Evolutionary conservation across 2,797 vertebrate genomes (phyloP), one percentile per base, ranked within the genome.

Genomic region (Helostoma temminkii): DNA sequence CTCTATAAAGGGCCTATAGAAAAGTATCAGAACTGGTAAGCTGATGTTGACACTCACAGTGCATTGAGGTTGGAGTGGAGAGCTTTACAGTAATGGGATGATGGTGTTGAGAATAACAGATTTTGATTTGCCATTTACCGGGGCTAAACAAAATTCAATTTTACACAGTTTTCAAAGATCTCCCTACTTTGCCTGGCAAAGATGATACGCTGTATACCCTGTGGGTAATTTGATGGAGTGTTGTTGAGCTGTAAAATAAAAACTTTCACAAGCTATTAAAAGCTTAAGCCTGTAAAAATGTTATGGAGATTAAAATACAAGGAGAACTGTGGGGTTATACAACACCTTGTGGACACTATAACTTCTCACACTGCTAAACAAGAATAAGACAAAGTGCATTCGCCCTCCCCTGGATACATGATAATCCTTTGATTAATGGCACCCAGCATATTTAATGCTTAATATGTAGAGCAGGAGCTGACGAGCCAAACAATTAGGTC

Each of bases 401-500:
- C 6, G 22, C 68, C 59, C 76, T 75, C 55, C 48, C 43, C 64
- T 43, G 69, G 50, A 81, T 59, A 68, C 71, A 59, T 55, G 76
- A 80, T 88, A 88, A 87, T 84, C 84, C 81, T 85, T 71, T 91
- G 90, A 92, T 92, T 92, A 89, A 92, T 90, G 88, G 82, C 84
- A 76, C 78, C 76, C 48, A 36, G 57, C 84, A 81, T 85, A 84
- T 89, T 88, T 83, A 90, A 82, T 80, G 82, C 78, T 81, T 85
- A 86, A 89, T 86, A 78, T 59, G 54, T 86, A 81, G 75, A 88
- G 86, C 83, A 2, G 74, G 81, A 87, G 77, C 82, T 85, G 92
- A 92, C 90, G 89, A 88, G 86, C 85, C 88, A 90, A 91, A 90
- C 91, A 92, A 91, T 92, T 91, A 91, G 88, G 85, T 86, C 89